A percentile compares a stretch with the other conserved stretches of the same genome.
These are phyloP conservation scores for Asbolus verrucosus DNA, from an alignment of 1,140 invertebrate species.

Conservation along the genomic window DNA sequence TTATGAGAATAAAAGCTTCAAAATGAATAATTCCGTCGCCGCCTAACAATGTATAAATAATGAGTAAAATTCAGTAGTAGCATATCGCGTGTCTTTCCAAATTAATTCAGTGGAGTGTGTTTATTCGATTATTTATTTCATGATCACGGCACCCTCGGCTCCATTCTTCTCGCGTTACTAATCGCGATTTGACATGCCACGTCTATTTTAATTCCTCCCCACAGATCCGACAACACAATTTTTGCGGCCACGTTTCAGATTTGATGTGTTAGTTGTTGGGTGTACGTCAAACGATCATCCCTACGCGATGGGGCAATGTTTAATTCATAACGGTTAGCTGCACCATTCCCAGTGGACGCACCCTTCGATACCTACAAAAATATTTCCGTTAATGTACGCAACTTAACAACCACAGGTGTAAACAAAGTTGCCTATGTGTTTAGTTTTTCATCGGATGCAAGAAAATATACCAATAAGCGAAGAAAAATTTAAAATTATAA, in stretches of 20 bases:
- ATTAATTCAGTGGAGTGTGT: conserved; percentile 63
- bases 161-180: conserved; percentile 63
- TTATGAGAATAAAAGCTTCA: too few relatives aligned
- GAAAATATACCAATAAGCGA: too few relatives aligned
- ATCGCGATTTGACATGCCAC: conserved; percentile 64
- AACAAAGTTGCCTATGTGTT: too few relatives aligned
- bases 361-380: too few relatives aligned
- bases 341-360: too few relatives aligned
- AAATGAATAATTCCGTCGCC: neutral
- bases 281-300: conserved; percentile 32
- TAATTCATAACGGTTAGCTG: conserved; percentile 10
- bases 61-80: conserved; percentile 44
- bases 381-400: too few relatives aligned
- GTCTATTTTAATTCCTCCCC: conserved; percentile 59
- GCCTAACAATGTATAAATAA: conserved; percentile 33
- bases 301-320: conserved; percentile 9
- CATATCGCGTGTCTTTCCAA: conserved; percentile 59
- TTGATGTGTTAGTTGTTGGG: conserved; percentile 18
- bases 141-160: conserved; percentile 59
- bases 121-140: conserved; percentile 64
- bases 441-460: too few relatives aligned
- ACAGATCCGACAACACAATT: conserved; percentile 39
- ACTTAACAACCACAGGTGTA: too few relatives aligned
- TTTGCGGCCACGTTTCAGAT: conserved; percentile 25
- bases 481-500: too few relatives aligned